Evolutionary conservation across 2,888 invertebrate genomes (phyloP).

Genomic region (Drosophila pegasa): DNA sequence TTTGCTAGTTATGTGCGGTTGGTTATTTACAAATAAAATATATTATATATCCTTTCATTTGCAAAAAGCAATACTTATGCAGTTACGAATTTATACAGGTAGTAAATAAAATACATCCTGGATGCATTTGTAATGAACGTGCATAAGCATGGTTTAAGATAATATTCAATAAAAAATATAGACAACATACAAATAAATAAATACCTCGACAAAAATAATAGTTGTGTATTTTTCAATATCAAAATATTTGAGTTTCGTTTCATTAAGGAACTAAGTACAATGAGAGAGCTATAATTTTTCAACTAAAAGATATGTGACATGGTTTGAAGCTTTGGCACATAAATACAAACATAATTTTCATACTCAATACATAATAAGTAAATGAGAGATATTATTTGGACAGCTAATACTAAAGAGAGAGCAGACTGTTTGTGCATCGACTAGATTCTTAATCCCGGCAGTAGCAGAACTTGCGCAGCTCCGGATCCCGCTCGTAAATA

Average conservation of each 20-base stretch:
- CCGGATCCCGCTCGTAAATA: slow-evolving; percentile 89
- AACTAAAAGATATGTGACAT: slow-evolving; percentile 23
- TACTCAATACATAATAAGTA: slow-evolving; percentile 12
- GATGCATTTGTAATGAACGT: slow-evolving; percentile 20
- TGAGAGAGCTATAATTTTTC: neutral
- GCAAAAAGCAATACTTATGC: slow-evolving; percentile 42
- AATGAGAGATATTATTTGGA: slow-evolving; percentile 9
- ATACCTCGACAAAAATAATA: slow-evolving; percentile 9
- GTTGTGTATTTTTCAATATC: neutral
- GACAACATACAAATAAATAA: slow-evolving; percentile 24
- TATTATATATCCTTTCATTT: slow-evolving; percentile 13
- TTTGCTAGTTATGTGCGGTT: slow-evolving; percentile 23
- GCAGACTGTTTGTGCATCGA: slow-evolving; percentile 11
- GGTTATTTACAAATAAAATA: slow-evolving; percentile 11
- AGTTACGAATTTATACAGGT: slow-evolving; percentile 63
- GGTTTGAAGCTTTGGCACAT: slow-evolving; percentile 31
- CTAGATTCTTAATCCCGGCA: slow-evolving; percentile 85
- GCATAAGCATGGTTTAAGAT: slow-evolving; percentile 24
- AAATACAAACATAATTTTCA: slow-evolving; percentile 15
- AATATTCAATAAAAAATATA: slow-evolving; percentile 31
- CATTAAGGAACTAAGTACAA: slow-evolving; percentile 25
- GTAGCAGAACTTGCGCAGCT: slow-evolving; percentile 93
- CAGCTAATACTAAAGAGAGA: slow-evolving; percentile 6
- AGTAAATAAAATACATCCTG: slow-evolving; percentile 14
- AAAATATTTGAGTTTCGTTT: slow-evolving; percentile 11